Evolutionary conservation across 1,140 invertebrate species (phyloP).

Genomic region (Tribolium castaneum): DNA sequence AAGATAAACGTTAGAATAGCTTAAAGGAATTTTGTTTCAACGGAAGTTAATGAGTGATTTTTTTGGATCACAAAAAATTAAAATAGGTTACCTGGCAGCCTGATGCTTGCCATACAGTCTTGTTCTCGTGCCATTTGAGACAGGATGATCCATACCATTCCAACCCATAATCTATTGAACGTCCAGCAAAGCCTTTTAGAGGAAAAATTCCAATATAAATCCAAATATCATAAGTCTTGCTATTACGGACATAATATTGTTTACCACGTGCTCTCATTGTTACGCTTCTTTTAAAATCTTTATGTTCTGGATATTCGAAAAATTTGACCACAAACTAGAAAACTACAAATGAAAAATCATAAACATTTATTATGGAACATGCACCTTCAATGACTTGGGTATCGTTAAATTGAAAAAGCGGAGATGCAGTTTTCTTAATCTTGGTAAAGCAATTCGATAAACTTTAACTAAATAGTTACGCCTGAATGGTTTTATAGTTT

Average conservation of each 20-base stretch:
- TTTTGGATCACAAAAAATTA: too few species aligned
- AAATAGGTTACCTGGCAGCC: neutral
- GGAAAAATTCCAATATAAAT: conserved; percentile 8
- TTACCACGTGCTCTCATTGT: neutral
- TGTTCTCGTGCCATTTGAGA: neutral
- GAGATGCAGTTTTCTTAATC: neutral
- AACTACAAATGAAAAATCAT: too few species aligned
- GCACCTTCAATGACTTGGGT: neutral
- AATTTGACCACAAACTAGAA: neutral
- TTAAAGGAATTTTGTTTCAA: too few species aligned
- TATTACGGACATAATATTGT: neutral
- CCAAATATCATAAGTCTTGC: neutral
- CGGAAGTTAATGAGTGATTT: too few species aligned
- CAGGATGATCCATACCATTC: neutral
- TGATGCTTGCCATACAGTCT: neutral
- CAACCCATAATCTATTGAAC: neutral
- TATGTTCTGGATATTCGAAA: neutral
- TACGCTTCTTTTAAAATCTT: neutral
- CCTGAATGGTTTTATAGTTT: neutral
- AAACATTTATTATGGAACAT: neutral
- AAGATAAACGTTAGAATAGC: too few species aligned
- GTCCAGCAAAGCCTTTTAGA: neutral
- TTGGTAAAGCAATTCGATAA: neutral
- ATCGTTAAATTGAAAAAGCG: neutral
- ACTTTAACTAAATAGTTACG: neutral